Evolutionary conservation across 2,797 vertebrate genomes (phyloP), one percentile per base, ranked within the genome.

Genomic region (Graptemys geographica): DNA sequence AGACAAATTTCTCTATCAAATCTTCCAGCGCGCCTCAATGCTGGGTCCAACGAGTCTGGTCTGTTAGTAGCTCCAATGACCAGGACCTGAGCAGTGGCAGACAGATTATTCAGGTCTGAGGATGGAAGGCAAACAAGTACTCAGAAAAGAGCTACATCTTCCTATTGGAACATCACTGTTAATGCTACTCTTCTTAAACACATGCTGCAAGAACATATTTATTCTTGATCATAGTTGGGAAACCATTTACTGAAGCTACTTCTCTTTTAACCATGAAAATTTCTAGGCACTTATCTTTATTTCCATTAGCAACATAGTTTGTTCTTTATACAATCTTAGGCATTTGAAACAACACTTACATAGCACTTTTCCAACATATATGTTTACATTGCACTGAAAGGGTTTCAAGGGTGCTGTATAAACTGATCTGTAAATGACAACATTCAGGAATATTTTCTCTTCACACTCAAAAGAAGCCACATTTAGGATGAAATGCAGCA

Each of bases 21-120:
- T 90, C 99, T 99, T 6, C 99, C 99, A 0, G 99, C 99, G 51
- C 99, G 97, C 65, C 99, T 98, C 82, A 99, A 97, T 1, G 99
- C 99, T 0, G 99, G 99, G 92, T 99, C 99, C 86, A 99, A 94
- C 0, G 99, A 98, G 95, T 99, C 99, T 1, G 99, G 99, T 13
- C 99, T 98, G 98, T 99, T 99, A 19, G 99, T 99, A 91, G 99
- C 99, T 1, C 99, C 99, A 0, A 99, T 99, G 81, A 99, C 99
- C 90, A 99, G 97, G 11, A 99, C 98, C 95, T 98, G 99, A 56
- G 99, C 98, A 0, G 97, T 98, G 62, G 98, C 96, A 3, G 98
- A 95, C 95, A 98, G 44, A 0, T 98, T 98, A 96, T 99, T 99
- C 95, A 99, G 90, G 90, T 99, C 99, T 99, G 95, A 55, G 41